These are phyloP conservation scores for Ceratosolen fusciceps DNA, from an alignment of 1,140 invertebrate species.

Conservation along the genomic window DNA sequence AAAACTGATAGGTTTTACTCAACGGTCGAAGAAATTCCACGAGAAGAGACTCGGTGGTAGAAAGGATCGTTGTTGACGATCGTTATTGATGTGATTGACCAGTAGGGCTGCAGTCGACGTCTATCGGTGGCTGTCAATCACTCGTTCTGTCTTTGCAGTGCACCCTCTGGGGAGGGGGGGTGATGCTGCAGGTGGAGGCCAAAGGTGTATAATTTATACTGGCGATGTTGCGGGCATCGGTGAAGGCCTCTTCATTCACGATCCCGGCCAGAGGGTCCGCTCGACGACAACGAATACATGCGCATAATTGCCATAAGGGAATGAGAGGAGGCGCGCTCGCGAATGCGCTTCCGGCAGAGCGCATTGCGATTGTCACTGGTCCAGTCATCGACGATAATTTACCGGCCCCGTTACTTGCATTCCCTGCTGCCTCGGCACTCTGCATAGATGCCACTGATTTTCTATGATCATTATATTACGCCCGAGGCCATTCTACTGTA, in stretches of 20 bases:
- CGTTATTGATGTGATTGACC: background rate
- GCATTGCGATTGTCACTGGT: conserved; percentile 60
- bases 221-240: background rate
- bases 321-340: conserved; percentile 13
- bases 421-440: background rate
- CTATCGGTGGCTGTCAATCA: background rate
- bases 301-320: conserved; percentile 8
- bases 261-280: background rate
- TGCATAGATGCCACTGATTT: conserved; percentile 47
- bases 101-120: background rate
- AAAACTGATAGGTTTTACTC: too few relatives aligned
- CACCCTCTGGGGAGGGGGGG: too few relatives aligned
- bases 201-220: conserved; percentile 15
- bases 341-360: conserved; percentile 48
- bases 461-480: background rate
- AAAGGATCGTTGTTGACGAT: too few relatives aligned
- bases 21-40: too few relatives aligned
- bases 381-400: conserved; percentile 63
- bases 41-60: too few relatives aligned
- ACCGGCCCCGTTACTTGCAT: conserved; percentile 53
- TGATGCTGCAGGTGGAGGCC: too few relatives aligned
- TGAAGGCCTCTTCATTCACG: background rate
- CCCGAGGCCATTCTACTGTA: background rate
- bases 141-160: conserved; percentile 33
- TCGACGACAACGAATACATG: background rate